These are phyloP conservation scores for Mythimna lalbum DNA, from an alignment of 2,888 invertebrate species.

Conservation along the genomic window DNA sequence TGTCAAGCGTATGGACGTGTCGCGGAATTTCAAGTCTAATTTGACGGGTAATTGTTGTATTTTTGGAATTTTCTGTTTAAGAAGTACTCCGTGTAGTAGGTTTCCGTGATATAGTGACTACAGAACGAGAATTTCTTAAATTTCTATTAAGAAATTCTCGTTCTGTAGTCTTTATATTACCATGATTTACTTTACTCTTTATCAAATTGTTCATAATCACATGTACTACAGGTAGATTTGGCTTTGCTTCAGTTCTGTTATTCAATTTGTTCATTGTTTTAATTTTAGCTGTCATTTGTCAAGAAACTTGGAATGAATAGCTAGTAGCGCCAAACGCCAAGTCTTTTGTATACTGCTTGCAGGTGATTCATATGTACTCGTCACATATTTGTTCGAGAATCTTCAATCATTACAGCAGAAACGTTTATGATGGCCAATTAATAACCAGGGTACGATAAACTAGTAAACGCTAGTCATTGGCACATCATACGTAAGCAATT, in stretches of 20 bases:
- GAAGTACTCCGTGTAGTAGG: too few relatives aligned
- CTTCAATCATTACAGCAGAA: constrained; percentile 61
- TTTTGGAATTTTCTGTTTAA: constrained; percentile 13
- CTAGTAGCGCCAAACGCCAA: constrained; percentile 79
- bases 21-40: constrained; percentile 43
- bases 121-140: too few relatives aligned
- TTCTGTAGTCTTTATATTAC: too few relatives aligned
- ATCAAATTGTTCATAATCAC: constrained; percentile 17
- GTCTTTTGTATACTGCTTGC: constrained; percentile 79
- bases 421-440: constrained; percentile 34
- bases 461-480: constrained; percentile 42
- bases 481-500: constrained; percentile 48
- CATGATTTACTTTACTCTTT: neutral
- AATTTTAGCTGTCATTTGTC: constrained; percentile 86
- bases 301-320: constrained; percentile 76
- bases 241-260: constrained; percentile 60
- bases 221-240: constrained; percentile 31
- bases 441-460: constrained; percentile 43
- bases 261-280: constrained; percentile 76
- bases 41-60: constrained; percentile 44
- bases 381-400: constrained; percentile 68
- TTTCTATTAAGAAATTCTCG: neutral
- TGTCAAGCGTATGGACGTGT: constrained; percentile 56
- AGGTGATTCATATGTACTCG: constrained; percentile 75
- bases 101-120: too few relatives aligned